Percentiles rank a stretch among this genome's conserved stretches.
Conservation (phyloP, 2,888 invertebrate species). For the Lasioglossum oenotherae region DNA sequence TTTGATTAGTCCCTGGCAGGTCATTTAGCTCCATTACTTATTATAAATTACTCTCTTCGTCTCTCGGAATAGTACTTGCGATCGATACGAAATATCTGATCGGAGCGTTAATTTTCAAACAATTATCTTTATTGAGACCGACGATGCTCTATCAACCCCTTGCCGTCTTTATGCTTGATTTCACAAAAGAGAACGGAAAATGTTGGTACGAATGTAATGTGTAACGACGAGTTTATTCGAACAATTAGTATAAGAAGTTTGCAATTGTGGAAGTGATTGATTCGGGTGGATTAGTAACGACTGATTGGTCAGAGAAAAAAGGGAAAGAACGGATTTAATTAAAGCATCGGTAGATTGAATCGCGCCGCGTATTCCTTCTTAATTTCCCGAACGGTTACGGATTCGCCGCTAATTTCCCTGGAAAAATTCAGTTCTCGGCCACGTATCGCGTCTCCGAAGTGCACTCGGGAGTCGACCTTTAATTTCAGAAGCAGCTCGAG, state of each 20-base stretch:
- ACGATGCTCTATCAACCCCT: no score
- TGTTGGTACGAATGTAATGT: no score
- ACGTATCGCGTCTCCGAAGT: constrained; percentile 36
- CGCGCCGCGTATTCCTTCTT: background rate
- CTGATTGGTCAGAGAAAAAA: background rate
- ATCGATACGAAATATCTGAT: background rate
- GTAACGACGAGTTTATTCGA: background rate
- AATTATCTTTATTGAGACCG: background rate
- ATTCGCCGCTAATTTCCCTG: constrained; percentile 21
- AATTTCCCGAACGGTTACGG: constrained; percentile 14
- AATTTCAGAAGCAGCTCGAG: constrained; percentile 32
- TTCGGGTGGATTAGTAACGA: background rate
- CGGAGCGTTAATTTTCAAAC: no score
- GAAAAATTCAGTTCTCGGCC: constrained; percentile 20
- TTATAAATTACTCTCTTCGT: background rate
- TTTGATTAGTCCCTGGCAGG: background rate
- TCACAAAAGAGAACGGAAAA: no score
- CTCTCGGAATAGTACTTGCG: background rate
- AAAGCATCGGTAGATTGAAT: background rate
- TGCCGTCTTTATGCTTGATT: no score
- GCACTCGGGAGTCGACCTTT: constrained; percentile 44
- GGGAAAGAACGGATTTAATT: background rate
- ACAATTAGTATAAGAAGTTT: background rate
- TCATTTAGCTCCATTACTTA: background rate
- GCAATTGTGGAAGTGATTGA: background rate